phyloP scores from a whole-genome alignment of 2,113 vertebrate genomes.

The Pachyramphus minor region DNA sequence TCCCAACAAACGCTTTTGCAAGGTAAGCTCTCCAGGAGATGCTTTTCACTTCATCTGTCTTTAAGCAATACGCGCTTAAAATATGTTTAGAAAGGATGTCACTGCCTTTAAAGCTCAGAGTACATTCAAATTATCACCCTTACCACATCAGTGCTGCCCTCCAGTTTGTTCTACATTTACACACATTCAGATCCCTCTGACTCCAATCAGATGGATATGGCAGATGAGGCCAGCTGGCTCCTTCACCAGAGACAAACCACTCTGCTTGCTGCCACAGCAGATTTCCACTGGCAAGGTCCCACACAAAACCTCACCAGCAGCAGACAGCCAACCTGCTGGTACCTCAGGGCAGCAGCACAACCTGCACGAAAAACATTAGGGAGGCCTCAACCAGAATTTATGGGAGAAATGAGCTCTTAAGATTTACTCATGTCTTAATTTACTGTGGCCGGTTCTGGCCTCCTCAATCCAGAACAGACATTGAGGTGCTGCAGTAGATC shows the following conservation, averaged over 20 bases:
- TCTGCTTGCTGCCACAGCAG: neutral
- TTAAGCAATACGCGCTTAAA: neutral
- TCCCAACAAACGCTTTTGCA: neutral
- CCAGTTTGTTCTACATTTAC: neutral
- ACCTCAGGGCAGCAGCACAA: neutral
- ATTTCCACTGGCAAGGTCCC: neutral
- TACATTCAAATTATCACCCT: neutral
- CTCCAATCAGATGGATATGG: neutral
- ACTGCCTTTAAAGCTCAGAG: neutral
- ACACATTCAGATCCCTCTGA: neutral
- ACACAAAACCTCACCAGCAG: neutral
- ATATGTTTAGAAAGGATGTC: neutral
- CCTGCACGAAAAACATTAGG: neutral
- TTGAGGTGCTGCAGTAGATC: neutral
- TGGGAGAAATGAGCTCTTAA: neutral
- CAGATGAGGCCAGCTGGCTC: neutral
- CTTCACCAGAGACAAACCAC: neutral
- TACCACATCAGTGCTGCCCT: neutral
- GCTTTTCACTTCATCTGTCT: neutral
- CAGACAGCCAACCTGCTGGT: neutral
- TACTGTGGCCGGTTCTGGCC: neutral
- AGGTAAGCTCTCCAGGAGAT: neutral
- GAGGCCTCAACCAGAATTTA: neutral
- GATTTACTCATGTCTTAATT: fast-evolving
- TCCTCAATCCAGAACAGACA: neutral